Evolutionary conservation across 30 jellyfish, hydroid and myxozoan genomes (phyloP).

Genomic region (Phacellophora camtschatica): DNA sequence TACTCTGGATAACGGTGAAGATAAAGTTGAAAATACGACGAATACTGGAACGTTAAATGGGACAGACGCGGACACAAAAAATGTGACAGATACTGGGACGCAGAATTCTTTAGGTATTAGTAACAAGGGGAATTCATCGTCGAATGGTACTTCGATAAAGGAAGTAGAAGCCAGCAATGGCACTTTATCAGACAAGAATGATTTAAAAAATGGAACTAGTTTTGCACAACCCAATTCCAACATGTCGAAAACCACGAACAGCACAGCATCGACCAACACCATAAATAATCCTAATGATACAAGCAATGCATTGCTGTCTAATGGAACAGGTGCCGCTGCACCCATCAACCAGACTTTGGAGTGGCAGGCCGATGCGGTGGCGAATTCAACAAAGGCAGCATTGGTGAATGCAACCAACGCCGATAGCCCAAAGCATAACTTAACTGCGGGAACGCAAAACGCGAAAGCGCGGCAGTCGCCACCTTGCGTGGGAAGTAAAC

Average conservation of each 20-base stretch:
- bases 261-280: not conserved
- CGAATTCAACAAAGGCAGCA: conserved; percentile 28
- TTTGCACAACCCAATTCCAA: not conserved
- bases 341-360: conserved; percentile 51
- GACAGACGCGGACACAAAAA: not conserved
- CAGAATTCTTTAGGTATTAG: conserved; percentile 31
- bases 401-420: not conserved
- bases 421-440: not conserved
- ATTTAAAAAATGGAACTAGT: conserved; percentile 2
- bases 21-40: not conserved
- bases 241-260: not conserved
- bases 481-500: conserved; percentile 36
- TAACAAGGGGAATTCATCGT: no score
- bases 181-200: not conserved
- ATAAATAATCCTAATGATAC: not conserved
- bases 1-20: conserved; percentile 62
- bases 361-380: conserved; percentile 54
- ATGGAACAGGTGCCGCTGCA: not conserved
- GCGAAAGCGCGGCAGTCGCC: conserved; percentile 33
- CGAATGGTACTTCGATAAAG: not conserved
- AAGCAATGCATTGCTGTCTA: not conserved
- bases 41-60: not conserved
- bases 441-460: conserved; percentile 13
- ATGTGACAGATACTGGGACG: conserved; percentile 43
- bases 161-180: not conserved